A percentile compares a stretch with the other conserved stretches of the same genome.
Evolutionary conservation across 1,140 invertebrate genomes (phyloP).

Genomic region (Mya arenaria): DNA sequence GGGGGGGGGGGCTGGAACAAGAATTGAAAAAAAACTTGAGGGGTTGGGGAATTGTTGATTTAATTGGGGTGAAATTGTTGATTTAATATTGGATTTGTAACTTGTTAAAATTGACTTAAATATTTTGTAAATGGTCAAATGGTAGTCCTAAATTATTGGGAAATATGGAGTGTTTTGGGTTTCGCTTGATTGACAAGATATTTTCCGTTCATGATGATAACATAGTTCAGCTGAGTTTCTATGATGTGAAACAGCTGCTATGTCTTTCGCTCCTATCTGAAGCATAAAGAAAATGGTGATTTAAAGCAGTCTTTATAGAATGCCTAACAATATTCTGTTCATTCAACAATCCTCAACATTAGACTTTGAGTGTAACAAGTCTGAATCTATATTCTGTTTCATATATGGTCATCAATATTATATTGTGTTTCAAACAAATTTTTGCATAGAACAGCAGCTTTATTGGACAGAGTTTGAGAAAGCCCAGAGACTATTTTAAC

Average conservation of each 20-base stretch:
- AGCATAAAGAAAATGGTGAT: background rate
- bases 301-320: background rate
- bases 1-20: no score
- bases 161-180: no score
- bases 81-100: no score
- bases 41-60: no score
- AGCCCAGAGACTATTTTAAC: background rate
- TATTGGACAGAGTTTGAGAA: background rate
- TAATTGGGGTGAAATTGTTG: no score
- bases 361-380: background rate
- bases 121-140: no score
- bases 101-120: no score
- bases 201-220: no score
- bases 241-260: background rate
- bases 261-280: background rate
- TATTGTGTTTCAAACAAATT: background rate
- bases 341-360: background rate
- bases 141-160: no score
- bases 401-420: background rate
- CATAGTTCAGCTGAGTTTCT: conserved; percentile 26
- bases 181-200: no score
- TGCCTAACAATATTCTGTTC: background rate
- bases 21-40: no score
- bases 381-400: background rate
- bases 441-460: background rate